Conservation (phyloP, 2,888 invertebrate genomes). For the Andrena fulva region DNA sequence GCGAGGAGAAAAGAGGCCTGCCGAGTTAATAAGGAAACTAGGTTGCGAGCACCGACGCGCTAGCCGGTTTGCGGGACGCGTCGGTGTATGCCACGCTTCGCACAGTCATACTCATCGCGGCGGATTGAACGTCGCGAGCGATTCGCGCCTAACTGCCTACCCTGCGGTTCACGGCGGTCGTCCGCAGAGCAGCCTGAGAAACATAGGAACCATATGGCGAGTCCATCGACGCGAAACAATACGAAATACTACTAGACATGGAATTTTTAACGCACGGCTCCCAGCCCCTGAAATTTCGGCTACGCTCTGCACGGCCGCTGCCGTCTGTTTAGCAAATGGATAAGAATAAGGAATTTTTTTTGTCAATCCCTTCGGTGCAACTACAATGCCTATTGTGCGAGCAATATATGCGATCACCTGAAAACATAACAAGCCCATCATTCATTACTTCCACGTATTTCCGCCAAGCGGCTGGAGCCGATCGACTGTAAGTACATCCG, state of each 20-base stretch:
- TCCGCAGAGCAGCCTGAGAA: constrained; percentile 2
- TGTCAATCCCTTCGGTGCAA: no score
- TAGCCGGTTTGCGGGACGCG: constrained; percentile 68
- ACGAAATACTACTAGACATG: no score
- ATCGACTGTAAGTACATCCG: constrained; percentile 11
- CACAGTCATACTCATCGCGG: constrained; percentile 37
- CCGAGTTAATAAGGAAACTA: constrained; percentile 75
- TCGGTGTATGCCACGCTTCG: constrained; percentile 49
- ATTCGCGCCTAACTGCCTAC: constrained; percentile 16
- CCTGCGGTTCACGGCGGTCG: neutral
- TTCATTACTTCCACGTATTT: neutral
- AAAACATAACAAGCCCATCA: neutral
- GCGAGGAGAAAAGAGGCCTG: constrained; percentile 61
- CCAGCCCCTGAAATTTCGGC: no score
- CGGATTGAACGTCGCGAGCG: constrained; percentile 13
- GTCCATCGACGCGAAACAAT: neutral
- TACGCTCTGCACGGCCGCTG: no score
- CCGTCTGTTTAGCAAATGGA: no score
- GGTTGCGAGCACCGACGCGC: constrained; percentile 69
- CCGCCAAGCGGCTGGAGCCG: neutral
- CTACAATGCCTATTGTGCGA: neutral
- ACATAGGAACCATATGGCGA: neutral
- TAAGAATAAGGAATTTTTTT: no score
- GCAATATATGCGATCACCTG: neutral
- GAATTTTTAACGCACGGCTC: no score